These are phyloP conservation scores for Ciconia nigra DNA, from an alignment of 2,797 vertebrate species.

Conservation along the genomic window DNA sequence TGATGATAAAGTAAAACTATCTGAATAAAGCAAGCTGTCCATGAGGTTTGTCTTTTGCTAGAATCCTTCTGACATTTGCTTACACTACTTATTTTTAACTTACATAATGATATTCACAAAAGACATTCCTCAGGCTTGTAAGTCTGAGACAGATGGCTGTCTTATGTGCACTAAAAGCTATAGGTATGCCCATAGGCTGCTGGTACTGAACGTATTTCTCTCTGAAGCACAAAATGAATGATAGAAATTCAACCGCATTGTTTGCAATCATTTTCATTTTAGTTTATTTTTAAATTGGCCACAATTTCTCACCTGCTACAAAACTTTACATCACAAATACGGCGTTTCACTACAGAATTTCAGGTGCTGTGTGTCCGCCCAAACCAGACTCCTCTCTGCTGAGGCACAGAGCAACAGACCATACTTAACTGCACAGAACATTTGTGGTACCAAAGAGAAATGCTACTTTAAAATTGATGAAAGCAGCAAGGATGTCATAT, in stretches of 20 bases:
- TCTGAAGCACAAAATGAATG: neutral
- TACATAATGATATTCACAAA: neutral
- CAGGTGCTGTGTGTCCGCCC: neutral
- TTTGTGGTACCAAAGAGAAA: neutral
- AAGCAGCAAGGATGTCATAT: neutral
- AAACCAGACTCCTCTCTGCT: neutral
- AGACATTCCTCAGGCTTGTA: neutral
- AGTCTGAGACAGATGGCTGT: neutral
- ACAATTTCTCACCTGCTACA: neutral
- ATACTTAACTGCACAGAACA: neutral
- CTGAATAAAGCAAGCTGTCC: neutral
- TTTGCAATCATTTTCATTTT: neutral
- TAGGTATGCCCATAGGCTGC: neutral
- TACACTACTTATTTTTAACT: neutral
- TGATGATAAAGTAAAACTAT: neutral
- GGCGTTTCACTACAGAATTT: neutral
- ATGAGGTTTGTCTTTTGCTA: neutral
- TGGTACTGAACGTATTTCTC: neutral
- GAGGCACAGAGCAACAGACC: neutral
- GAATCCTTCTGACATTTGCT: neutral
- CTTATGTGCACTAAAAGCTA: neutral
- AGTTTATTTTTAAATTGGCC: neutral
- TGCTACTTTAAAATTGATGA: neutral
- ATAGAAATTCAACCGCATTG: neutral
- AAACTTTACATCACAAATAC: neutral